Conservation (phyloP, 1,140 invertebrate species). For the Lucilia sericata region DNA sequence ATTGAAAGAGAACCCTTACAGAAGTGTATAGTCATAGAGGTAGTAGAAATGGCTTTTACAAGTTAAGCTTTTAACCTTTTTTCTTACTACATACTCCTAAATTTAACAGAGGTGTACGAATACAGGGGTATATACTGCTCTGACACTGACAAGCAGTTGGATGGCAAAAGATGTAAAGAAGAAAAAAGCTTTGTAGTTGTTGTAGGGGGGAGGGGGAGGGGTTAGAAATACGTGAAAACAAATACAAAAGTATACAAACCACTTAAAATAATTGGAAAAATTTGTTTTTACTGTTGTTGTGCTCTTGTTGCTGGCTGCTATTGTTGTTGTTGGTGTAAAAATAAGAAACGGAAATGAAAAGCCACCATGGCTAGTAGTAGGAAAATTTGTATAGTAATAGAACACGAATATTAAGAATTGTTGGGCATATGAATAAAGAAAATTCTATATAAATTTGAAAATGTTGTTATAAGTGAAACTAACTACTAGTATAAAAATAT, state of each 20-base stretch:
- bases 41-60: slow-evolving; percentile 3
- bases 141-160: background rate
- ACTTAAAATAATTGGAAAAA: slow-evolving; percentile 39
- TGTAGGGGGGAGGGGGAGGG: no score
- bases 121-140: background rate
- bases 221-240: slow-evolving; percentile 1
- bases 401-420: no score
- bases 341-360: slow-evolving; percentile 3
- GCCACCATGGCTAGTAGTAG: background rate
- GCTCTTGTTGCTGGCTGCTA: no score
- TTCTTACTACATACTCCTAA: background rate
- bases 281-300: slow-evolving; percentile 9
- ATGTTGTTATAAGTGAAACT: no score
- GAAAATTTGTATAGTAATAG: slow-evolving; percentile 6
- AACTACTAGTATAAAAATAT: no score
- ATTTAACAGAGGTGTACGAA: background rate
- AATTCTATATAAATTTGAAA: no score
- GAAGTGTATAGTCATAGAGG: background rate
- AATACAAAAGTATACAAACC: slow-evolving; percentile 28
- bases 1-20: background rate
- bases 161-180: background rate
- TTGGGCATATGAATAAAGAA: no score
- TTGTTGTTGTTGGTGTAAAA: background rate
- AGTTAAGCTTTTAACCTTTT: slow-evolving; percentile 37
- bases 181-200: background rate